Base-by-base conservation (phyloP, 2,113 vertebrate species). In the Mustelus asterias region DNA sequence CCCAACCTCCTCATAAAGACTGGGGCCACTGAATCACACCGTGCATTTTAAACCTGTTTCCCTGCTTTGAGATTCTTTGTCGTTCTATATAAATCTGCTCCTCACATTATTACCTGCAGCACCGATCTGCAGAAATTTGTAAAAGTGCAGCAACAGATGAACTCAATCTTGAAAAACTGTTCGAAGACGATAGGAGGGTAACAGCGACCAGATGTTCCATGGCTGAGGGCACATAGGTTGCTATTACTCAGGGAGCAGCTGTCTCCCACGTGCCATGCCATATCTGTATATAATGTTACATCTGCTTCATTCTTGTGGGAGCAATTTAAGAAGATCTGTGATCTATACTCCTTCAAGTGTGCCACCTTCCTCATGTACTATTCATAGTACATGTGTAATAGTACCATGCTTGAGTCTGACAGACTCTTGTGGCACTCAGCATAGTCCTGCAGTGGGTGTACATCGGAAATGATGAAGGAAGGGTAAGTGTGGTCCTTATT, bases 221-320 rank as follows among this genome's bases (percentile, higher is more conserved):
- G 26, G 26, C 54, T 89, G 58, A 90, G 88, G 29, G 88, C 58
- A 60, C 24, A 60, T 54, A 33, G 88, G 88, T 54, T 90, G 88
- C 88, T 54, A 90, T 90, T 90, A 60, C 24, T 90, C 60, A 90
- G 88, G 29, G 54, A 90, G 58, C 88, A 90, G 86, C 54, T 89
- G 86, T 89, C 22, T 89, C 86, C 86, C 86, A 60, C 48, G 60
- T 90, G 11, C 88, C 26, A n/a, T 33, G 88, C 88, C 54, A n/a
- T 90, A 63, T 90, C 86, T 33, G 3, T 48, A 58, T 58, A 89
- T 89, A 54, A 90, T 90, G 54, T 90, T 60, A 90, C 88, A 90
- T 90, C 88, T 90, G 88, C 58, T 60, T 54, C 26, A 60, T n/a
- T 60, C 88, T 26, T 60, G 13, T 54, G 88, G 54, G 88, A 90